Conservation (phyloP, 2,797 vertebrate species). For the Coreius guichenoti region DNA sequence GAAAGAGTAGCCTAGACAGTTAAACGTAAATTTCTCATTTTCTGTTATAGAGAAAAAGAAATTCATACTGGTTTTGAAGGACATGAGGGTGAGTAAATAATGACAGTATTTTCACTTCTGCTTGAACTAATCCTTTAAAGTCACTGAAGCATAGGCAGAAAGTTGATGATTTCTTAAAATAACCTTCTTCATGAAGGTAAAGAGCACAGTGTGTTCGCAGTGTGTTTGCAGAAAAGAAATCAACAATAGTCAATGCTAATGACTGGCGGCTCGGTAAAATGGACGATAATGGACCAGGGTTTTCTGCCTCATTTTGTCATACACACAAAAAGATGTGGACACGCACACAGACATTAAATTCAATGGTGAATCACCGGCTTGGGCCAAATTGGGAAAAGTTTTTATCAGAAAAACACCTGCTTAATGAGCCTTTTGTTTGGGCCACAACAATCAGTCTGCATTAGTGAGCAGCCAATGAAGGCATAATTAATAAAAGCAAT, state of each 20-base stretch:
- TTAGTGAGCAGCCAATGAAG: conserved; percentile 53
- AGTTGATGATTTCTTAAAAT: conserved; percentile 33
- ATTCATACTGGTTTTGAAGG: background rate
- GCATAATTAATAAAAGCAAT: conserved; percentile 64
- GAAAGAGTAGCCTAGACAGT: background rate
- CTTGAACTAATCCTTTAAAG: conserved; percentile 2
- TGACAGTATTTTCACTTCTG: background rate
- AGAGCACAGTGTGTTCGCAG: background rate
- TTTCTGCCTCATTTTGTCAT: conserved; percentile 32
- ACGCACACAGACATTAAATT: conserved; percentile 28
- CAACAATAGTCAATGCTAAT: conserved; percentile 18
- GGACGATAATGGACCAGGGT: conserved; percentile 55
- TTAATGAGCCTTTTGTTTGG: conserved; percentile 65
- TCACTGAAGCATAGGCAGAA: conserved; percentile 7
- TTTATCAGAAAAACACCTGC: conserved; percentile 65
- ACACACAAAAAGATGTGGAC: conserved; percentile 45
- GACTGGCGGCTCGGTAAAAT: conserved; percentile 40
- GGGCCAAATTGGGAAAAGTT: conserved; percentile 56
- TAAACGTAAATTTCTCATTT: background rate
- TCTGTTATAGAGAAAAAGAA: background rate
- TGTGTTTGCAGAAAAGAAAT: background rate
- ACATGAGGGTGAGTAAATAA: background rate
- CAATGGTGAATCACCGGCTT: conserved; percentile 8
- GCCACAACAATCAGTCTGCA: conserved; percentile 60
- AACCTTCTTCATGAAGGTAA: conserved; percentile 20